Evolutionary conservation across 23 tunicate genomes (phyloP), one percentile per base, ranked within the genome.

Genomic region (Ascidia mentula): DNA sequence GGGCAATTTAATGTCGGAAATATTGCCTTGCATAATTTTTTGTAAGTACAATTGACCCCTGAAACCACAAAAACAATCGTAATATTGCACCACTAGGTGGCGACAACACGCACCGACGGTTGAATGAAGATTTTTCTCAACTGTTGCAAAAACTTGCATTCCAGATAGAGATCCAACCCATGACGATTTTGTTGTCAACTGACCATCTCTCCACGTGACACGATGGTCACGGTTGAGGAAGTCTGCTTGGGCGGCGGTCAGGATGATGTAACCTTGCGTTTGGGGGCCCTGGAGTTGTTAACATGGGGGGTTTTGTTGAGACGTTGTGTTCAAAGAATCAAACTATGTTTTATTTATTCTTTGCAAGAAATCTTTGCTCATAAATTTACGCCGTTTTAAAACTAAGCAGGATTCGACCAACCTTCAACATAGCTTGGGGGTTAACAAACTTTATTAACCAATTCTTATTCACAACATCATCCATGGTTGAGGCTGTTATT

Each of bases 401-500:
- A n/a, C n/a, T n/a, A n/a, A n/a, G n/a, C n/a, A n/a, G n/a, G n/a
- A n/a, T n/a, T n/a, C n/a, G 8, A 69, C 40, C 12, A 12, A 93
- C 98, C 87, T 93, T 88, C 59, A 93, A 76, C 98, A 93, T 93
- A 22, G 92, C 98, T 84, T 93, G 98, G 72, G 93, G 88, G 77
- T 93, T 93, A 84, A 80, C 88, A 61, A 93, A 88, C 60, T 88
- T 85, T 32, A 93, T 93, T 38, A 82, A 82, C 93, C 92, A 93
- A 71, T 93, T 93, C 65, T 84, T 74, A 59, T 88, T 88, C 40
- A 80, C 78, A 40, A 93, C 98, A 60, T 93, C 98, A 40, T 93
- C 88, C 84, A 89, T 88, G 40, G 80, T 80, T 31, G 80, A 72
- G 31, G 92, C 91, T 2, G 93, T 46, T 20, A 88, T 86, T 36